Base-by-base conservation (phyloP, 2,797 vertebrate genomes). In the Percopsis omiscomaycus region DNA sequence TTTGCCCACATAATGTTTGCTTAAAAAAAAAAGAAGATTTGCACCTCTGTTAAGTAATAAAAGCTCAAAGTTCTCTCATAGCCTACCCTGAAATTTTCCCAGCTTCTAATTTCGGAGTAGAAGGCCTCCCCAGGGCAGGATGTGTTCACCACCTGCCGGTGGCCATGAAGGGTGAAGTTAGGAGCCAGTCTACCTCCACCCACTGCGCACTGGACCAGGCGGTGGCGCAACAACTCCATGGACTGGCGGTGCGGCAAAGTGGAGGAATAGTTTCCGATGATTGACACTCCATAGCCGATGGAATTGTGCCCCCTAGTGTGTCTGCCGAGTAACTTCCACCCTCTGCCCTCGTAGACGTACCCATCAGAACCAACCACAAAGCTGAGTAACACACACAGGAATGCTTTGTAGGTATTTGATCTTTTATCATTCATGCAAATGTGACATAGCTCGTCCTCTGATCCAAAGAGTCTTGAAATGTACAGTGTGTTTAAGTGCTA, bases 291-390 rank as follows among this genome's bases (percentile, higher is more conserved):
- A 0, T 93, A 96, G 1, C 95, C 96, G 0, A 68, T 16, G 28
- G 49, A 58, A 75, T 97, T 97, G 81, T 91, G 86, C 10, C 91
- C 91, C 28, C 52, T 90, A 49, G 95, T 97, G 85, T 97, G 95
- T 14, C 68, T 92, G 0, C 95, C 95, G 0, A 87, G 77, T 74
- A 83, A 69, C 16, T 76, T 71, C 95, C 95, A 98, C 1, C 96
- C 95, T 0, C 92, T 89, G 2, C 95, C 96, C 80, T 96, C 93
- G 5, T 98, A 97, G 53, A 98, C 22, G 62, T 95, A 95, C 29
- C 96, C 95, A 0, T 98, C 94, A 0, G 94, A 94, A 5, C 96
- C 96, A 0, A 92, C 89, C 73, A 96, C 92, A 59, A 95, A 98
- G 84, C 96, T 98, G 78, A 55, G 3, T n/a, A 61, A 15, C 3